Evolutionary conservation across 2,113 vertebrate genomes (phyloP), one percentile per base, ranked within the genome.

Genomic region (Chaenogobius annularis): DNA sequence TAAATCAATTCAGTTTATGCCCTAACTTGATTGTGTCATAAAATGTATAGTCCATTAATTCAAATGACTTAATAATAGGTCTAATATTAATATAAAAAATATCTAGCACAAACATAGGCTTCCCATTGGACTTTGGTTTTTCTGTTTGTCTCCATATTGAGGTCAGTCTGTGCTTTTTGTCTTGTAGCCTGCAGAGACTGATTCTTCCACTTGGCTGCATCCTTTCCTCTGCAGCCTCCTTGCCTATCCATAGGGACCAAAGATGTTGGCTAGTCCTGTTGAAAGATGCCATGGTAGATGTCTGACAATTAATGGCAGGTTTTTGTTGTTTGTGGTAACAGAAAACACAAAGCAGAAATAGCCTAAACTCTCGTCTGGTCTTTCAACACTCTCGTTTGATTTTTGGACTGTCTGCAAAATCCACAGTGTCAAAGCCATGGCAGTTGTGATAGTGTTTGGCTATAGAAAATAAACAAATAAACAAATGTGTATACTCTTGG

Each of bases 131-230:
- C 52, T 44, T 58, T 37, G 46, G 46, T 62, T 44, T 56, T 5
- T 64, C 48, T 35, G 69, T 56, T 35, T 69, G 69, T 61, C 43
- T 50, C 37, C 71, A 64, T 74, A 90, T 85, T 72, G 80, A 90
- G 88, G 88, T 88, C 86, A 90, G 81, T 68, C 79, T 74, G 69
- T 74, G 83, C 74, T 79, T 86, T 85, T 77, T 81, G 78, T 85
- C 83, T 81, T 15, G 61, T 77, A 66, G 84, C 86, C 86, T 80
- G 79, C 72, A 87, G 88, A 88, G 69, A 78, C 68, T 67, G 77
- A 78, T 83, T 86, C 81, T 88, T 90, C 86, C 83, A 67, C 84
- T 72, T 79, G 74, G 56, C 75, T 56, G 86, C 80, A 13, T 62
- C 85, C 65, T 31, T 72, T 72, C 79, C 75, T 70, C 71, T 65